phyloP scores from a whole-genome alignment of 1,140 invertebrate genomes.

The Aphelinus certus region DNA sequence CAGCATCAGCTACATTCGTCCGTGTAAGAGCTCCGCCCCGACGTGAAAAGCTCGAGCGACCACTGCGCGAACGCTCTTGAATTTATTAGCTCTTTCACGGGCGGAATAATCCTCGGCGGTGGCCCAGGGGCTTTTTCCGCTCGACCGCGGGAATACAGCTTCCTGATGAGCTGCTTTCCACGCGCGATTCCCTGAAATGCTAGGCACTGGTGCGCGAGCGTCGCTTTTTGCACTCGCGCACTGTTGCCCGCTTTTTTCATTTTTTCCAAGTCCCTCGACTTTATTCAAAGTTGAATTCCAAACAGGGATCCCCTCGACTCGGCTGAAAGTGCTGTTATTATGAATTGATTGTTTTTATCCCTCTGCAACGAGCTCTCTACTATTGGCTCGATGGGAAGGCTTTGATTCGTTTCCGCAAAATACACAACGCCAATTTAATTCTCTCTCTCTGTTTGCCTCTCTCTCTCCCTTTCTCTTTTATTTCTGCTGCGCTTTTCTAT shows the following conservation, averaged over 20 bases:
- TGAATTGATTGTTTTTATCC: not conserved
- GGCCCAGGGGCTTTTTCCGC: not conserved
- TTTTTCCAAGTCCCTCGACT: not conserved
- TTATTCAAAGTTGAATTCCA: slow-evolving; percentile 11
- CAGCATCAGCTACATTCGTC: not conserved
- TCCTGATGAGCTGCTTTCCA: slow-evolving; percentile 19
- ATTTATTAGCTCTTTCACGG: slow-evolving; percentile 2
- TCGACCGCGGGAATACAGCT: not conserved
- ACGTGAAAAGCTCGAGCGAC: not conserved
- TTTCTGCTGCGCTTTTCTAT: too few relatives aligned
- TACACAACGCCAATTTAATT: too few relatives aligned
- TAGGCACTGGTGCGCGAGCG: not conserved
- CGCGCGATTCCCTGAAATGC: not conserved
- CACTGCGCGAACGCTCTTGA: slow-evolving; percentile 11
- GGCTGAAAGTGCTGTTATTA: not conserved
- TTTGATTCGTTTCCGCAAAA: too few relatives aligned
- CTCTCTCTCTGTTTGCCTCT: too few relatives aligned
- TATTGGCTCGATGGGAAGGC: too few relatives aligned
- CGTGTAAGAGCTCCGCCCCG: too few relatives aligned
- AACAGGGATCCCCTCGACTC: not conserved
- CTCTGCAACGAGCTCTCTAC: too few relatives aligned
- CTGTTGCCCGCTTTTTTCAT: not conserved
- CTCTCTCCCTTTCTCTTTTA: too few relatives aligned
- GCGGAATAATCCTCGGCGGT: not conserved
- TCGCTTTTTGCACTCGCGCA: not conserved